Evolutionary conservation across 2,888 invertebrate species (phyloP).

Genomic region (Phyllotreta cruciferae): DNA sequence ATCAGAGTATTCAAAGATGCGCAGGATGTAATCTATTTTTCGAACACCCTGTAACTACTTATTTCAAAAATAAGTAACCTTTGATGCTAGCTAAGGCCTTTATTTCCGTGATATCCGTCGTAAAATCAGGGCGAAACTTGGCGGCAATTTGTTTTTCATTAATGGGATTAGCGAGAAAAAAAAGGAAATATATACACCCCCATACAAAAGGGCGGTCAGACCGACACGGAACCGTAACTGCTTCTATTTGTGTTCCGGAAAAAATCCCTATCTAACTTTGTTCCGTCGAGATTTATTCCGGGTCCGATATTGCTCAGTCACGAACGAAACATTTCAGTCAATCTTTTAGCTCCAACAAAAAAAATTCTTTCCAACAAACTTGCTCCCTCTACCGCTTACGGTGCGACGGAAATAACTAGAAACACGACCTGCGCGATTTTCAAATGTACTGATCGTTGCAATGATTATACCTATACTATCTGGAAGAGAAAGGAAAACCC

Average conservation of each 20-base stretch:
- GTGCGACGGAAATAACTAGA: no score
- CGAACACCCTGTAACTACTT: no score
- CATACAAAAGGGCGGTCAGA: constrained; percentile 23
- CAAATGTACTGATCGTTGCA: no score
- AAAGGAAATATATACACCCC: constrained; percentile 27
- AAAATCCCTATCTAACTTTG: constrained; percentile 31
- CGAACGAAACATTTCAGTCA: constrained; percentile 1
- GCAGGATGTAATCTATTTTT: no score
- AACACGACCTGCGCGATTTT: no score
- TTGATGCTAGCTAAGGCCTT: no score
- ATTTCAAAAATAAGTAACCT: no score
- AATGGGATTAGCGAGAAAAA: constrained; percentile 29
- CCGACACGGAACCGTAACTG: constrained; percentile 26
- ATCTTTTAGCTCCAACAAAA: not conserved
- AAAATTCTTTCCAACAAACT: no score
- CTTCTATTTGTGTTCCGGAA: constrained; percentile 34
- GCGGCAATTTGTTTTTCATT: constrained; percentile 40
- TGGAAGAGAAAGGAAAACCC: not conserved
- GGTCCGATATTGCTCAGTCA: constrained; percentile 9
- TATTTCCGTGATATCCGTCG: constrained; percentile 9
- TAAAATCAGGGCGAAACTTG: constrained; percentile 38
- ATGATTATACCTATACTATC: no score
- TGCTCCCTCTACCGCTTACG: no score
- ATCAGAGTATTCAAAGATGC: no score
- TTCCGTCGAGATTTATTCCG: constrained; percentile 27